Evolutionary conservation across 2,113 vertebrate genomes (phyloP), one percentile per base, ranked within the genome.

Genomic region (Erinaceus europaeus): DNA sequence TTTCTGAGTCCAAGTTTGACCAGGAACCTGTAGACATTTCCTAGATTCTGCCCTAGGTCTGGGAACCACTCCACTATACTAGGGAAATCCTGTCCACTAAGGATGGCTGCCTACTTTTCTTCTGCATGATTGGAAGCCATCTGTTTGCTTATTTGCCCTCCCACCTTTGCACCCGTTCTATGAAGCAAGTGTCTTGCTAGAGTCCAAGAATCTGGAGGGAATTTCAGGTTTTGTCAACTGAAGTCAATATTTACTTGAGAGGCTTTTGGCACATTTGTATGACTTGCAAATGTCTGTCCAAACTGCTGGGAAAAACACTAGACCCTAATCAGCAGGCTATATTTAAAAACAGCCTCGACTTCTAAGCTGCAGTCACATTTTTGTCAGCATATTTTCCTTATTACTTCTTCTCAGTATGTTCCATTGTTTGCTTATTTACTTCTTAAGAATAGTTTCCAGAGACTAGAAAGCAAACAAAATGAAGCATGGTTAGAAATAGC

Each of bases 401-500:
- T 84, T 84, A 93, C 84, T 91, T 90, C 61, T 80, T 59, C 84
- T 80, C 86, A 74, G 73, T 89, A 92, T 91, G 82, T 90, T 90
- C 71, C 78, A 81, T 76, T 91, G 50, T 92, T 96, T 95, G 79
- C 67, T 92, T 92, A 53, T 90, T 95, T 95, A 71, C 90, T 96
- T 94, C 89, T 94, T 83, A 59, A 92, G 73, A 53, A 91, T 90
- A 86, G n/a, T 93, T 97, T 95, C 94, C 90, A 93, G 85, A 95
- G 65, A 92, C 88, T 2, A 12, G 55, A 82, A 94, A 82, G 73
- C 0, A 62, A 92, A 86, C 57, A 85, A 95, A 94, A 93, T 23
- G 21, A 48, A 83, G 25, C 53, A 36, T 7, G 50, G 65, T 89
- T 93, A 89, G 72, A 91, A 95, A 84, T n/a, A 90, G 75, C 92